Evolutionary conservation across 2,797 vertebrate species (phyloP), one percentile per base, ranked within the genome.

Genomic region (Emys orbicularis): DNA sequence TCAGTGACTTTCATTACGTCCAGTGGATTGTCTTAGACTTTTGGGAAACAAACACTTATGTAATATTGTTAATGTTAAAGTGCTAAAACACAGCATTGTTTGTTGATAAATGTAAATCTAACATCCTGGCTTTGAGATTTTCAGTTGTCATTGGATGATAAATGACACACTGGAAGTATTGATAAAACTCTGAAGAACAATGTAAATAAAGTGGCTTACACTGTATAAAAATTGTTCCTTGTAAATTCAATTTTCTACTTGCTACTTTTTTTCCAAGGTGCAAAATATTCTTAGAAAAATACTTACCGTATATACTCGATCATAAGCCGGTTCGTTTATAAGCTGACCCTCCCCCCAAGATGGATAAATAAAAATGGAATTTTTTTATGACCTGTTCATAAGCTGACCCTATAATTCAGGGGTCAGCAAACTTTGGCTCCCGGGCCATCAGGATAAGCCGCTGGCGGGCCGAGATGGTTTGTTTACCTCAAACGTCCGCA

Each of bases 151-250:
- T 81, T 80, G 29, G 41, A 29, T 79, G 76, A 57, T 56, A 83
- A 93, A 47, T 87, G 87, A 79, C 31, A 21, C 1, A 4, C 15
- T 91, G 61, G 74, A 86, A 91, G 13, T 88, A 82, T 80, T 88
- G 72, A 47, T 94, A 54, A 84, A 93, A 54, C 95, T 89, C 13
- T 76, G 34, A 92, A 92, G 76, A 93, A 52, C 49, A 89, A 5
- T 47, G 86, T 93, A 92, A 98, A 97, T 98, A 97, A 97, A 97
- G 90, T 85, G 25, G 5, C 27, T 94, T 95, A 93, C 89, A 52
- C 86, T 95, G 34, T 92, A 87, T 92, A 96, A 94, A 93, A 87
- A 95, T 82, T 88, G 25, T 65, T 91, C 93, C 76, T 81, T 92
- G 1, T 90, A 89, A 88, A 74, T 72, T 57, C 34, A 68, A 87